Conservation (phyloP, 2,113 vertebrate genomes). For the Propithecus coquereli region DNA sequence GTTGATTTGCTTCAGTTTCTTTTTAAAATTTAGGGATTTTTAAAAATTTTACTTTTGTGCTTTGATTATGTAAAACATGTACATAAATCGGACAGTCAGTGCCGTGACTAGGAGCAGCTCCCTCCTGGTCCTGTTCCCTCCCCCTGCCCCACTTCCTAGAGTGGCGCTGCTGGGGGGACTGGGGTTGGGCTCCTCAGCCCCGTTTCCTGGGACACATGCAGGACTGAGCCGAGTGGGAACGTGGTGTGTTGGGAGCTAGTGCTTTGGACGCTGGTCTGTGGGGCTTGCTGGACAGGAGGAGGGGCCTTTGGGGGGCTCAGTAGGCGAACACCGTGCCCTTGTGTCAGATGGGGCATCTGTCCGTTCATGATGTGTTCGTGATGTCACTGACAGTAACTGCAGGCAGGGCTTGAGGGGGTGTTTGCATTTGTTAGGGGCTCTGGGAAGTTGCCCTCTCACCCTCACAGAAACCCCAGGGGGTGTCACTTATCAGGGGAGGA, state of each 20-base stretch:
- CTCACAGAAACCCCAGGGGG: background rate
- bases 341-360: too few relatives aligned
- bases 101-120: fast-evolving
- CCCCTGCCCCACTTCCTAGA: too few relatives aligned
- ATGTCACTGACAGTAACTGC: background rate
- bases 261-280: background rate
- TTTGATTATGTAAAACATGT: background rate
- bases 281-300: too few relatives aligned
- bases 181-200: background rate
- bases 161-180: background rate
- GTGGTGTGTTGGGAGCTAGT: background rate
- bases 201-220: too few relatives aligned
- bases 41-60: background rate
- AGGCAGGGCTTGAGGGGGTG: fast-evolving
- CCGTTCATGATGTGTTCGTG: background rate
- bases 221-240: background rate
- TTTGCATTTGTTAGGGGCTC: background rate
- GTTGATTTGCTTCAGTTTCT: background rate
- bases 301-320: too few relatives aligned
- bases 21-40: background rate
- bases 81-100: background rate
- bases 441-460: background rate
- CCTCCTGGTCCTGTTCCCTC: fast-evolving
- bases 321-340: background rate
- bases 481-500: background rate